Evolutionary conservation across 2,888 invertebrate genomes (phyloP).

Genomic region (Sinotaia quadrata): DNA sequence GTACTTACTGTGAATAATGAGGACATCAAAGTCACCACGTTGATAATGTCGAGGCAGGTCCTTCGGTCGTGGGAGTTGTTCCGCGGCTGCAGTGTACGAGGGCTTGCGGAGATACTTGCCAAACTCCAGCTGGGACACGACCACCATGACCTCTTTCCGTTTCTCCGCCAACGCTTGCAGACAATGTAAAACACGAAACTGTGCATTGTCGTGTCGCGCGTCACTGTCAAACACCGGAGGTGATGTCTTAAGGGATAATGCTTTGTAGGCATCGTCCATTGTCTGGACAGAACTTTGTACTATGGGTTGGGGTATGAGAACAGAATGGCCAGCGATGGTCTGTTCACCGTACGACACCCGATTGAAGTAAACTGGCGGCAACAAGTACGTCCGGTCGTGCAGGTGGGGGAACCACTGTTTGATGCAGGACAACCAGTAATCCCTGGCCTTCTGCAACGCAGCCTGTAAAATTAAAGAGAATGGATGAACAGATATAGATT

Average conservation of each 20-base stretch:
- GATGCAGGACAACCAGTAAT: too few relatives aligned
- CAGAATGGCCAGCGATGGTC: not conserved
- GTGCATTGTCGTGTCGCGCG: conserved; percentile 5
- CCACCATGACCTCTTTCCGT: conserved; percentile 8
- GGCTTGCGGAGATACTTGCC: conserved; percentile 5
- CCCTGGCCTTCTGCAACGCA: too few relatives aligned
- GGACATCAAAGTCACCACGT: conserved; percentile 11
- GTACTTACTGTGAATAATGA: conserved; percentile 2
- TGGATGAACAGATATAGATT: too few relatives aligned
- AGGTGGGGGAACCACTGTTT: conserved; percentile 16
- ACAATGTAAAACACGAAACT: conserved; percentile 15
- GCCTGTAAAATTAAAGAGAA: too few relatives aligned
- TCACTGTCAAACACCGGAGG: not conserved
- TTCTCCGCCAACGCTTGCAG: not conserved
- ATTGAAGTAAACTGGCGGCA: conserved; percentile 21
- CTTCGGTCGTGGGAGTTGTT: not conserved
- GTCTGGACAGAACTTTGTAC: too few relatives aligned
- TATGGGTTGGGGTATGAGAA: conserved; percentile 3
- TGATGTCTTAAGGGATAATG: not conserved
- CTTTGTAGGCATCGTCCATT: not conserved
- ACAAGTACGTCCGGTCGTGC: conserved; percentile 10
- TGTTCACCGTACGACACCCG: not conserved
- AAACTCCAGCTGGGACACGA: conserved; percentile 7
- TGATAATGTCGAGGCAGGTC: conserved; percentile 1
- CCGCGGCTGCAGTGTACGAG: not conserved